phyloP scores from a whole-genome alignment of 2,888 invertebrate species.

The Luperina nickerlii region DNA sequence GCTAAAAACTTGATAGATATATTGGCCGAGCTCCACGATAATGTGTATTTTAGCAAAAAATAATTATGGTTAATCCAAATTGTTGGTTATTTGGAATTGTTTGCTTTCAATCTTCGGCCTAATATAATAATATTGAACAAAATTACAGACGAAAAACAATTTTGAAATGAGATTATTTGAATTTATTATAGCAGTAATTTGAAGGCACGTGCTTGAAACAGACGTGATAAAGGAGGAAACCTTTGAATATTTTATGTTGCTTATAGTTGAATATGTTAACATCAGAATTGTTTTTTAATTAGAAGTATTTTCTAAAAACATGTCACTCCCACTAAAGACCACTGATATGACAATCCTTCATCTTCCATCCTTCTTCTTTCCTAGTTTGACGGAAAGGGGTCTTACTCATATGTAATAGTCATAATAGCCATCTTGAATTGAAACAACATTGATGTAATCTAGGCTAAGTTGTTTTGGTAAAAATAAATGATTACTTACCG shows the following conservation, averaged over 20 bases:
- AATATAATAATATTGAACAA: background rate
- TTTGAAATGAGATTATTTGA: background rate
- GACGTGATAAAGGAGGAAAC: background rate
- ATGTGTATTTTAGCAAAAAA: conserved; percentile 11
- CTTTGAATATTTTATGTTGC: background rate
- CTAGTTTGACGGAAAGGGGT: background rate
- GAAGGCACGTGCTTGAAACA: background rate
- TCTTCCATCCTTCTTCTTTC: no score
- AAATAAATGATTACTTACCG: background rate
- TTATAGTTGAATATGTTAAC: background rate
- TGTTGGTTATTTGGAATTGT: conserved; percentile 3
- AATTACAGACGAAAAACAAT: background rate
- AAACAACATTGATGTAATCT: background rate
- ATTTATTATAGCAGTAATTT: background rate
- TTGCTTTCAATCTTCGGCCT: conserved; percentile 29
- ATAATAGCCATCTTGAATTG: background rate
- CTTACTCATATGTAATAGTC: background rate
- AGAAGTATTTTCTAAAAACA: background rate
- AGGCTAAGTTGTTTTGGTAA: background rate
- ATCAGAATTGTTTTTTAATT: background rate
- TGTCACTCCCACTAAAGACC: background rate
- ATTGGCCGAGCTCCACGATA: conserved; percentile 21
- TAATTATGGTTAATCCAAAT: conserved; percentile 19
- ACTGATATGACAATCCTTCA: no score
- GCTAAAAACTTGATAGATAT: background rate